Evolutionary conservation across 2,888 invertebrate species (phyloP), one percentile per base, ranked within the genome.

Genomic region (Carabus problematicus): DNA sequence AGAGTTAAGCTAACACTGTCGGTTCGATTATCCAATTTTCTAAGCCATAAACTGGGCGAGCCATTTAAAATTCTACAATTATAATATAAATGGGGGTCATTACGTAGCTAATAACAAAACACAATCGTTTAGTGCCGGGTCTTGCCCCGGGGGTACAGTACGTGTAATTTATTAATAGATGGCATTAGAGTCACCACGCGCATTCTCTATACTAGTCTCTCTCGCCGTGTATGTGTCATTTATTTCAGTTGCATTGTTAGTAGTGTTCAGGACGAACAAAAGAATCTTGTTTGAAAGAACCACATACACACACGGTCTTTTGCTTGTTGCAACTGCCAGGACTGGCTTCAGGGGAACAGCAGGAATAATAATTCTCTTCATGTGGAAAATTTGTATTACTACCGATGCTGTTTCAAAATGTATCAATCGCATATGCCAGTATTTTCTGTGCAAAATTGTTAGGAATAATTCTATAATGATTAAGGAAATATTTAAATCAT

Each of bases 81-180:
- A 82, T 82, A 82, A 82, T 82, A 82, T 81, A 82, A 82, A 82
- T 82, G 81, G 82, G 81, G 78, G 79, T 81, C 80, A 81, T 82
- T 82, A 82, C 79, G 74, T 76, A 54, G 79, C 79, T 81, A 82
- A 82, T 82, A 81, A 81, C 81, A 79, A 78, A 79, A 80, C 79
- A 80, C 78, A 79, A 81, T 81, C 81, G 81, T 79, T 81, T 80
- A 80, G 79, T 79, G 79, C 76, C 78, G 77, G 76, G 74, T 72
- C 71, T 52, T 54, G 63, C 75, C 76, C 78, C 77, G 74, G 75
- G 81, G 80, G 81, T 79, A 79, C 78, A 79, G 78, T 80, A 77
- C 77, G 76, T 77, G 80, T 81, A 80, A 82, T 82, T 82, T 82
- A 82, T 82, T 81, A 81, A 81, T 80, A 80, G 80, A 77, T 76